These are phyloP conservation scores for Ectemnius lituratus DNA, from an alignment of 2,888 invertebrate genomes.

Conservation along the genomic window DNA sequence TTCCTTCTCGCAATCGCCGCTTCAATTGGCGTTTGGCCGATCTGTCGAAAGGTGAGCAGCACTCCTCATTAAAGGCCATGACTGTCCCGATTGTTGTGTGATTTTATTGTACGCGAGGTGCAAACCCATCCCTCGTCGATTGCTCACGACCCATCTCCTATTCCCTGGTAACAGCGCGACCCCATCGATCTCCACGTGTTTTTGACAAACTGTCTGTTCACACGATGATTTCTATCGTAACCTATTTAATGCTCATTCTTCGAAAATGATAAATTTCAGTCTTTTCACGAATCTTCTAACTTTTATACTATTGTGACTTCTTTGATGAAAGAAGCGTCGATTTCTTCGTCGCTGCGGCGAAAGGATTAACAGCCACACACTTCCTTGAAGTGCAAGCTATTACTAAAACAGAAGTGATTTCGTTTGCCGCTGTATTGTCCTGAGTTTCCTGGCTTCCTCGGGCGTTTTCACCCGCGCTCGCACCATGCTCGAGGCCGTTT, in stretches of 20 bases:
- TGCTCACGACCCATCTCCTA: slow-evolving; percentile 30
- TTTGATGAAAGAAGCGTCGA: too few species aligned
- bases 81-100: slow-evolving; percentile 38
- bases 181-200: too few species aligned
- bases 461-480: slow-evolving; percentile 47
- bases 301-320: too few species aligned
- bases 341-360: not conserved
- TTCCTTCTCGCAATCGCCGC: slow-evolving; percentile 39
- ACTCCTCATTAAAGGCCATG: slow-evolving; percentile 46
- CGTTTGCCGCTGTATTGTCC: slow-evolving; percentile 27
- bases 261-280: too few species aligned
- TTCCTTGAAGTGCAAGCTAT: not conserved
- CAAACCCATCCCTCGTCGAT: slow-evolving; percentile 19
- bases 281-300: too few species aligned
- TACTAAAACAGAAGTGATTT: slow-evolving; percentile 36
- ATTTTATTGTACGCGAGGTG: slow-evolving; percentile 37
- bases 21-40: slow-evolving; percentile 35
- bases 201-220: too few species aligned
- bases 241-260: too few species aligned
- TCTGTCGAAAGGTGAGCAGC: slow-evolving; percentile 41
- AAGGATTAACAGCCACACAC: not conserved
- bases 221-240: too few species aligned
- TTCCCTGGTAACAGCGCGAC: slow-evolving; percentile 2
- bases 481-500: slow-evolving; percentile 33
- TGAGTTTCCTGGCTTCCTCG: slow-evolving; percentile 35